phyloP scores from a whole-genome alignment of 2,113 vertebrate genomes.

The Tupaia chinensis region DNA sequence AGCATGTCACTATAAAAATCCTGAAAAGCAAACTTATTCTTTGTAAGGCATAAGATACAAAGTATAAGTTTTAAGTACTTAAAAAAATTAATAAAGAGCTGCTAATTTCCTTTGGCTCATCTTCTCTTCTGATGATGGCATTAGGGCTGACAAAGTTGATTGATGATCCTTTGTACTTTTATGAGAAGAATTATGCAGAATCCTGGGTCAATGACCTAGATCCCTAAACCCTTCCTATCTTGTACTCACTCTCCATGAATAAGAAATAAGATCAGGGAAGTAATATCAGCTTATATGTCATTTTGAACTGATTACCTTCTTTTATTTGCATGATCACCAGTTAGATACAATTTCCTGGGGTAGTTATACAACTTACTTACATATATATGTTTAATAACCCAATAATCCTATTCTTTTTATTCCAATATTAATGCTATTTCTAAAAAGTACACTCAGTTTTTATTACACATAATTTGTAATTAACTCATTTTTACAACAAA shows the following conservation, averaged over 20 bases:
- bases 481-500: neutral
- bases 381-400: neutral
- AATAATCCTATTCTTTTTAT: neutral
- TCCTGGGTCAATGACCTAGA: neutral
- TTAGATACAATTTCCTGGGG: neutral
- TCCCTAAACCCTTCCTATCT: neutral
- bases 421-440: neutral
- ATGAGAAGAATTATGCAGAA: constrained; percentile 49
- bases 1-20: neutral
- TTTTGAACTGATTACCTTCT: constrained; percentile 35
- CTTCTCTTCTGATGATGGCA: neutral
- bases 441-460: neutral
- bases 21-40: neutral
- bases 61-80: neutral
- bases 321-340: neutral
- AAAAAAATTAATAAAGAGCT: constrained; percentile 47
- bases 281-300: neutral
- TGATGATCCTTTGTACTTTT: constrained; percentile 14
- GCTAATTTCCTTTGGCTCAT: constrained; percentile 8
- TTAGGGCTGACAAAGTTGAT: constrained; percentile 35
- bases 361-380: neutral
- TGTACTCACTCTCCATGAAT: neutral
- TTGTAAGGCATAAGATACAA: neutral
- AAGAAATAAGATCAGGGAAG: constrained; percentile 42
- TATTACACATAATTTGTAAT: neutral